These are phyloP conservation scores for Mormyrus proboscirostris DNA, from an alignment of 2,797 vertebrate genomes.

Conservation along the genomic window DNA sequence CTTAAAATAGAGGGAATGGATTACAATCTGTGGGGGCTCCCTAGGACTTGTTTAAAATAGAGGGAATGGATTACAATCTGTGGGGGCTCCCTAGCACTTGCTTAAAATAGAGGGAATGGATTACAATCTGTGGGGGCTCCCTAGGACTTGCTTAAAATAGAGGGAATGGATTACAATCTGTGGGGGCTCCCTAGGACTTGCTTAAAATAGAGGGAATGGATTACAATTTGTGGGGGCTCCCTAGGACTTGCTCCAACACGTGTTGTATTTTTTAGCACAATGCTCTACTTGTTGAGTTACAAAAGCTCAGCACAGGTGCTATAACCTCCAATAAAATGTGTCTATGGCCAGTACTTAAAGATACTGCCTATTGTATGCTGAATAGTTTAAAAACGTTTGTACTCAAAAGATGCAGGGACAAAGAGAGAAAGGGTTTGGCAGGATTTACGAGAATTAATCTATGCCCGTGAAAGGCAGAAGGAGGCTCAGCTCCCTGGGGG, in stretches of 20 bases:
- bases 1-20: background rate
- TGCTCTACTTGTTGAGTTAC: background rate
- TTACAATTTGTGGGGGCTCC: background rate
- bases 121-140: background rate
- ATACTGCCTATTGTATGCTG: background rate
- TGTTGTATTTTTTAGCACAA: background rate
- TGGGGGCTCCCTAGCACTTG: too few relatives aligned
- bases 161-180: background rate
- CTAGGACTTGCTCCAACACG: background rate
- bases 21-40: background rate
- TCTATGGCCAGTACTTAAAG: background rate
- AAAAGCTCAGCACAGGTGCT: background rate
- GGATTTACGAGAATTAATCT: slow-evolving; percentile 47
- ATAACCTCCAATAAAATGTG: background rate
- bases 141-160: background rate
- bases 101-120: background rate
- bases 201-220: background rate
- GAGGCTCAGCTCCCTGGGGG: slow-evolving; percentile 22
- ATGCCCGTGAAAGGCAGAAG: slow-evolving; percentile 45
- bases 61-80: too few relatives aligned
- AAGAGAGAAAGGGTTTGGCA: background rate
- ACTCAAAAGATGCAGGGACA: background rate
- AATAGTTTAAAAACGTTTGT: background rate
- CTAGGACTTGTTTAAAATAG: too few relatives aligned
- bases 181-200: background rate